Conservation (phyloP, 2,797 vertebrate genomes). For the Cirrhinus molitorella region DNA sequence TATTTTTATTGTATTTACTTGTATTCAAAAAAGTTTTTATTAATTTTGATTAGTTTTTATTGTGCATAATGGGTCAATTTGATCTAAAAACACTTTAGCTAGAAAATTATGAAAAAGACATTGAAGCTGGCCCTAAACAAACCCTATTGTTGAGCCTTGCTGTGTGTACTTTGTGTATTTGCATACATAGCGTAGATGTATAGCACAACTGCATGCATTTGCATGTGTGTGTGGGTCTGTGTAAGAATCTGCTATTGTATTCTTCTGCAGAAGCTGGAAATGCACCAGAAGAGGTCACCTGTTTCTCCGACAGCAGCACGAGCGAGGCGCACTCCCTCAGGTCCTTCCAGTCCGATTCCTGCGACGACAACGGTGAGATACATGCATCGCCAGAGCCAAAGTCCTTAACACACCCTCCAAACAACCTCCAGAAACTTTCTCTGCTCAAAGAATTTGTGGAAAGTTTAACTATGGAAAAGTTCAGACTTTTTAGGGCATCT, state of each 20-base stretch:
- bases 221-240: neutral
- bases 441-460: neutral
- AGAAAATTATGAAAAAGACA: neutral
- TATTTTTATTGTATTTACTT: too few species aligned
- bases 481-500: neutral
- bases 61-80: neutral
- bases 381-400: neutral
- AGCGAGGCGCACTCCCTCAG: slow-evolving; percentile 89
- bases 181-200: neutral
- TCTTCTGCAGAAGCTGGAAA: slow-evolving; percentile 78
- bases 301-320: slow-evolving; percentile 90
- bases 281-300: slow-evolving; percentile 82
- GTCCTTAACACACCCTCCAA: neutral
- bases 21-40: too few species aligned
- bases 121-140: neutral
- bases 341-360: slow-evolving; percentile 93
- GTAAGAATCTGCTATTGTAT: slow-evolving; percentile 18
- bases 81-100: neutral
- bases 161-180: neutral
- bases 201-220: neutral
- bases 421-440: neutral
- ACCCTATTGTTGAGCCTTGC: neutral
- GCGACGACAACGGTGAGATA: slow-evolving; percentile 92
- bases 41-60: neutral
- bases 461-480: slow-evolving; percentile 4